Conservation (phyloP, 2,113 vertebrate species). For the Cryptomyrus ogoouensis region DNA sequence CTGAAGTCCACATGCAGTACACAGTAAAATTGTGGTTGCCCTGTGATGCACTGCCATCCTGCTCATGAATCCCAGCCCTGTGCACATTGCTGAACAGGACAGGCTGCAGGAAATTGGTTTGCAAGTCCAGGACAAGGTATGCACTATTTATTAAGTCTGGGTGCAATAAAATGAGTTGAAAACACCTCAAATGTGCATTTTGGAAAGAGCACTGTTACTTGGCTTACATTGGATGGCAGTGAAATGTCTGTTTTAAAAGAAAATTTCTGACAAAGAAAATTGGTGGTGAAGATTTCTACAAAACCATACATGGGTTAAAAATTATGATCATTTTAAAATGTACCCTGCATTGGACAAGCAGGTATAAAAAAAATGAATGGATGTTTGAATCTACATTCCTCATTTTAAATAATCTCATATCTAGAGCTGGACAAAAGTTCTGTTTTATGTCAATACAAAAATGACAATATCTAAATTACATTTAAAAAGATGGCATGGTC, state of each 20-base stretch:
- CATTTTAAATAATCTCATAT: neutral
- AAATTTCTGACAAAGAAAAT: neutral
- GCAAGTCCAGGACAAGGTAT: neutral
- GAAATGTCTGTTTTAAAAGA: neutral
- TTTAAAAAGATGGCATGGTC: neutral
- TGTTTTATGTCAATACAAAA: neutral
- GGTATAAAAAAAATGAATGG: neutral
- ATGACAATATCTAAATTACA: neutral
- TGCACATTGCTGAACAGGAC: neutral
- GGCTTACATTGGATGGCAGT: neutral
- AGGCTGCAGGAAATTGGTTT: neutral
- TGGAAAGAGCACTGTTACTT: neutral
- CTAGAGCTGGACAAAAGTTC: neutral
- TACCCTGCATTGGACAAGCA: neutral
- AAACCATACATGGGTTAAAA: neutral
- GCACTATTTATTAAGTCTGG: conserved; percentile 60
- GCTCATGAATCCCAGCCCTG: neutral
- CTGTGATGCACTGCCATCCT: neutral
- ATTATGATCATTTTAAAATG: neutral
- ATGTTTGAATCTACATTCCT: neutral
- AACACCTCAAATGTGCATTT: neutral
- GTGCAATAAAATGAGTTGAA: neutral
- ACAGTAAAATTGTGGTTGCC: neutral
- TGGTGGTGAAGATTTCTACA: neutral
- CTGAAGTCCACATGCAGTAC: neutral